Evolutionary conservation across 2,797 vertebrate genomes (phyloP).

Genomic region (Pseudochirops corinnae): DNA sequence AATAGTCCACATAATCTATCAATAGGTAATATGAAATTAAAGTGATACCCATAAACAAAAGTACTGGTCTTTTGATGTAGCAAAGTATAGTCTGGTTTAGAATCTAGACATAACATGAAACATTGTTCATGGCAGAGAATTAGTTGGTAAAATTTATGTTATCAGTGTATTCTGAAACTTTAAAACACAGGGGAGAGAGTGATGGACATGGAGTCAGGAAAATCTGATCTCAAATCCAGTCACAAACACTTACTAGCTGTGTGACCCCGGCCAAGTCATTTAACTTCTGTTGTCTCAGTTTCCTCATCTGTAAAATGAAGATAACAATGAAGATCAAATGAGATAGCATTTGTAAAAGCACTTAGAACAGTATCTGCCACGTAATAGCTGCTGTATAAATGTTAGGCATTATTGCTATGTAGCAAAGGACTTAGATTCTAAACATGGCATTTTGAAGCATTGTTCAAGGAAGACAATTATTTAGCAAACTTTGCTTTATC

Average conservation of each 20-base stretch:
- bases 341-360: not conserved
- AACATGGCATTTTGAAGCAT: constrained; percentile 1
- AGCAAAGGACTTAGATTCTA: not conserved
- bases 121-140: constrained; percentile 2
- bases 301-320: not conserved
- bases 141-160: not conserved
- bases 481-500: not conserved
- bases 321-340: not conserved
- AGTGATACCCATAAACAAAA: constrained; percentile 23
- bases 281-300: not conserved
- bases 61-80: not conserved
- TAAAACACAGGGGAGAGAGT: not conserved
- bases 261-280: not conserved
- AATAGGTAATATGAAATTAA: not conserved
- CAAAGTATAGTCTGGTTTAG: not conserved
- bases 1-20: not conserved
- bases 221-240: not conserved
- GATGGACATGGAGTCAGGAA: not conserved
- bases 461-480: not conserved
- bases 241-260: not conserved
- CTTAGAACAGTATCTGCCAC: not conserved
- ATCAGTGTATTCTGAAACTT: constrained; percentile 37
- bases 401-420: not conserved
- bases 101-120: not conserved
- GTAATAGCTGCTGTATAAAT: not conserved